Percentiles rank a stretch among this genome's conserved stretches.
phyloP scores from a whole-genome alignment of 2,888 invertebrate species.

The Anthophora plumipes region DNA sequence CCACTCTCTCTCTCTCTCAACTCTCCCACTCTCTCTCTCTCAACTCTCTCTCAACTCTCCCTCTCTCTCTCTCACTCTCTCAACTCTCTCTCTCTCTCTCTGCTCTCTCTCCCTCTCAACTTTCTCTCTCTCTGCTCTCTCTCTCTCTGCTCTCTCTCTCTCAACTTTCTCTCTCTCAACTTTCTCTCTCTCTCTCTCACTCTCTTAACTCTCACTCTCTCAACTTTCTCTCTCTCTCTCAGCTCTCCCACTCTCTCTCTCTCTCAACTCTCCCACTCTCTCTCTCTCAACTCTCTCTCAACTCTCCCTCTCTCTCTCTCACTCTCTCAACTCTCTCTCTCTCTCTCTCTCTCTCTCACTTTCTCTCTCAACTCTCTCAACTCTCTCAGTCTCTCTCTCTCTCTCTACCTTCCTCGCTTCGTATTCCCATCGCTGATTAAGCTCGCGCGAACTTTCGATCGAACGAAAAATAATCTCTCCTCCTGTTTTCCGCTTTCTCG shows the following conservation, averaged over 20 bases:
- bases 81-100: background rate
- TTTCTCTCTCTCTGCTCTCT: no score
- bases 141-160: background rate
- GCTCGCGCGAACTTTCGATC: no score
- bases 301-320: background rate
- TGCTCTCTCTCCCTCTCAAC: background rate
- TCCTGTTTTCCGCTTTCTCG: background rate
- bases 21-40: background rate
- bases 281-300: background rate
- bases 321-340: background rate
- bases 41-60: background rate
- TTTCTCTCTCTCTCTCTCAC: background rate
- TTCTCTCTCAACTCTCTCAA: background rate
- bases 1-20: background rate
- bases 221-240: background rate
- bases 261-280: background rate
- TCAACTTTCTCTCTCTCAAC: background rate
- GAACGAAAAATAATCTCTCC: no score
- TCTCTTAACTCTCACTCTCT: background rate
- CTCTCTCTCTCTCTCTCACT: background rate
- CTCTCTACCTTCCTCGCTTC: background rate
- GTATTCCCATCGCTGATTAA: background rate
- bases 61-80: background rate
- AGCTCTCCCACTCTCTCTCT: no score
- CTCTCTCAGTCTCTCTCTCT: no score